phyloP scores from a whole-genome alignment of 2,113 vertebrate species.

The Phalacrocorax carbo region DNA sequence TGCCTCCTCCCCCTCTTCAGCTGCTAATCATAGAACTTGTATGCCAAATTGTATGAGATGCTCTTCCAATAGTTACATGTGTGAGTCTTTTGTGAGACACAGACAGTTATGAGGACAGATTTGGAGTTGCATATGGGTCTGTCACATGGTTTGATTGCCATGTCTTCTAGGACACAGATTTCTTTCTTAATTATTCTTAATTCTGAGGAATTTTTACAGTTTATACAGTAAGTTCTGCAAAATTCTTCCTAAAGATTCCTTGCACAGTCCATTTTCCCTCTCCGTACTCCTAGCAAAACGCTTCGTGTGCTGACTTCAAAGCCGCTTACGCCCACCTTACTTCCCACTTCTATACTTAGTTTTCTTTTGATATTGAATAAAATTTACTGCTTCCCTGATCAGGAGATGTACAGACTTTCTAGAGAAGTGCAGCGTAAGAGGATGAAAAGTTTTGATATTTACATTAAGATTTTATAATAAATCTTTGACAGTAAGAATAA shows the following conservation, averaged over 20 bases:
- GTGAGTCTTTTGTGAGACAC: conserved; percentile 80
- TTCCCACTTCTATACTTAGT: conserved; percentile 47
- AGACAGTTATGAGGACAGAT: conserved; percentile 82
- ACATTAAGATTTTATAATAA: conserved; percentile 44
- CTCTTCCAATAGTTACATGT: conserved; percentile 83
- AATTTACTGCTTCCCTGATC: conserved; percentile 39
- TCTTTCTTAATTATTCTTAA: conserved; percentile 74
- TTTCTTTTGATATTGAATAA: conserved; percentile 52
- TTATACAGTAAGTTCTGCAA: conserved; percentile 61
- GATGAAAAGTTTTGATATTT: conserved; percentile 49
- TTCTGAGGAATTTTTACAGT: conserved; percentile 68
- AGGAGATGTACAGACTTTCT: neutral
- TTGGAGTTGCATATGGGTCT: conserved; percentile 85
- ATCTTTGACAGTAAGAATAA: conserved; percentile 16
- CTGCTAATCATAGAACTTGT: conserved; percentile 82
- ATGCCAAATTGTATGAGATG: conserved; percentile 82
- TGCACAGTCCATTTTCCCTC: neutral
- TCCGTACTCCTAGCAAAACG: conserved; percentile 15
- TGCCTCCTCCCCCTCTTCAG: conserved; percentile 77
- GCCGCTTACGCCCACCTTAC: conserved; percentile 33
- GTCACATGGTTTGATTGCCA: conserved; percentile 81
- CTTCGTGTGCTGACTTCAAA: conserved; percentile 46
- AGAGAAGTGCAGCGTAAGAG: conserved; percentile 9
- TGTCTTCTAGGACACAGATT: conserved; percentile 78
- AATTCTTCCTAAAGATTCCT: conserved; percentile 52